A percentile compares a stretch with the other conserved stretches of the same genome.
These are phyloP conservation scores for Rhyacichthys aspro DNA, from an alignment of 2,797 vertebrate species.

Conservation along the genomic window DNA sequence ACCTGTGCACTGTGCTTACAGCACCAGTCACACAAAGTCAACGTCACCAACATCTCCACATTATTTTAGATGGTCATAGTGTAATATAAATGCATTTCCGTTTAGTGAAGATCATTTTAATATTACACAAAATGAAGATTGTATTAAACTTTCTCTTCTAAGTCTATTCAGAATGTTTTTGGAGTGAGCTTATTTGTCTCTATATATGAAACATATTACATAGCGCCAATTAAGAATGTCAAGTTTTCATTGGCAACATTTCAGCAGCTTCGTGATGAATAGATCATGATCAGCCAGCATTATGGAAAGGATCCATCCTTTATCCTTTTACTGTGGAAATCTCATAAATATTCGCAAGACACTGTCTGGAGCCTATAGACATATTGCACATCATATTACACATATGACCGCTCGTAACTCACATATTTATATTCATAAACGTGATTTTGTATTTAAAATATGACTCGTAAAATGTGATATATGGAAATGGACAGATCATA, in stretches of 20 bases:
- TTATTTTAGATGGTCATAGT: too few relatives aligned
- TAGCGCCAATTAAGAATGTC: conserved; percentile 1
- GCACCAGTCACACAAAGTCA: too few relatives aligned
- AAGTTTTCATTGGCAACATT: not conserved
- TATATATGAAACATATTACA: not conserved
- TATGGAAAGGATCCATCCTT: conserved; percentile 55
- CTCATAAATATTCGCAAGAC: conserved; percentile 75
- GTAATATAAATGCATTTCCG: too few relatives aligned
- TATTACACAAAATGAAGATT: too few relatives aligned
- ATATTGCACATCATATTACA: conserved; percentile 73
- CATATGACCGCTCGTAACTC: conserved; percentile 75
- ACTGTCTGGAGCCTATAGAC: conserved; percentile 71
- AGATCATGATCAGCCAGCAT: conserved; percentile 58
- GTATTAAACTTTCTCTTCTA: too few relatives aligned
- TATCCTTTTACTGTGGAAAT: conserved; percentile 68
- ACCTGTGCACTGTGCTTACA: too few relatives aligned
- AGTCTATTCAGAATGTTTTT: too few relatives aligned
- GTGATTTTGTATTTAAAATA: conserved; percentile 84
- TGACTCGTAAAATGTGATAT: conserved; percentile 81
- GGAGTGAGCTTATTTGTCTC: not conserved
- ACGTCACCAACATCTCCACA: too few relatives aligned
- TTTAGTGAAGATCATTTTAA: too few relatives aligned
- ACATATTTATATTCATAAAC: conserved; percentile 81
- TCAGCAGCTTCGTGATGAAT: not conserved
- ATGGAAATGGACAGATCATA: conserved; percentile 85